These are phyloP conservation scores for Kryptolebias ocellatus DNA, from an alignment of 2,797 vertebrate genomes.

Conservation along the genomic window DNA sequence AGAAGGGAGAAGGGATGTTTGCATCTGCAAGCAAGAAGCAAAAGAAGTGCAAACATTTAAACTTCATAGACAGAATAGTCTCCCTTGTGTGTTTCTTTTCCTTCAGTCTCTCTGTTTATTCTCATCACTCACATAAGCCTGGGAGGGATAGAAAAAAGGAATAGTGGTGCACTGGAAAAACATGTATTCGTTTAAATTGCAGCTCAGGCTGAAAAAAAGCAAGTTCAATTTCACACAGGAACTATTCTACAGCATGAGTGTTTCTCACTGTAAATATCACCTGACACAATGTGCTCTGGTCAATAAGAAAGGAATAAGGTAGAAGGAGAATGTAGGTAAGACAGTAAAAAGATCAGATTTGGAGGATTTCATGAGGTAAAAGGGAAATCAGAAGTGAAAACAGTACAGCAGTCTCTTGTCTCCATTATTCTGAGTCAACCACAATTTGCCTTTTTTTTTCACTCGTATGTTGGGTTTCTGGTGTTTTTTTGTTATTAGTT, in stretches of 20 bases:
- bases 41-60: constrained; percentile 19
- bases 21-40: constrained; percentile 31
- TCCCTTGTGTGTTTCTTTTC: constrained; percentile 27
- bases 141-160: constrained; percentile 29
- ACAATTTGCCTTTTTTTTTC: constrained; percentile 30
- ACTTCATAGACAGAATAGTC: constrained; percentile 43
- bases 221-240: constrained; percentile 27
- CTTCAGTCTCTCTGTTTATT: constrained; percentile 45
- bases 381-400: constrained; percentile 24
- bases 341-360: constrained; percentile 2
- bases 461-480: no score
- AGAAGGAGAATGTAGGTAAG: constrained; percentile 5
- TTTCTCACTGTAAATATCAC: constrained; percentile 34
- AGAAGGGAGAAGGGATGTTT: constrained; percentile 16
- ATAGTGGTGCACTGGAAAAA: constrained; percentile 7
- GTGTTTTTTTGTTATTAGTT: no score
- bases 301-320: constrained; percentile 7
- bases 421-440: not conserved
- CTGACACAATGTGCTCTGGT: constrained; percentile 28
- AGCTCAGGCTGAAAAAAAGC: constrained; percentile 22
- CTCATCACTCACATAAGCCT: constrained; percentile 46
- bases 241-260: not conserved
- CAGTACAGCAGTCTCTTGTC: constrained; percentile 27
- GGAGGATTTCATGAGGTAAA: constrained; percentile 30
- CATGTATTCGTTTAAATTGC: constrained; percentile 25